Conservation (phyloP, 2,113 vertebrate species). For the Passer domesticus region DNA sequence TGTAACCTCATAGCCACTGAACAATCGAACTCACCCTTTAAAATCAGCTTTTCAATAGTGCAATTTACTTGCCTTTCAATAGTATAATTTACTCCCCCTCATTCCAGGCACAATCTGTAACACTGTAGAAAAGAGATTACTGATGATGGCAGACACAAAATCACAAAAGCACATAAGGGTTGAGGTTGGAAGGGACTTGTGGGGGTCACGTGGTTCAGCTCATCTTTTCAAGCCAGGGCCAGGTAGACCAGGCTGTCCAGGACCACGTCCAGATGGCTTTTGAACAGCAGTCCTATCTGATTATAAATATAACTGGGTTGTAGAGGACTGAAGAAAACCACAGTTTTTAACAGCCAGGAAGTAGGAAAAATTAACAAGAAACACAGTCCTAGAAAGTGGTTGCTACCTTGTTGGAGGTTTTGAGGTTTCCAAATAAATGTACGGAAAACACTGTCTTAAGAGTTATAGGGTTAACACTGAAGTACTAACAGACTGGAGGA, state of each 20-base stretch:
- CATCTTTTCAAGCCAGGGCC: background rate
- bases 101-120: background rate
- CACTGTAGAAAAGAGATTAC: background rate
- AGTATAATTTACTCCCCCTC: background rate
- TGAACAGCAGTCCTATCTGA: background rate
- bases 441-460: background rate
- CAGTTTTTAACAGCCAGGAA: background rate
- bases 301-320: background rate
- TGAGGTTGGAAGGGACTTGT: background rate
- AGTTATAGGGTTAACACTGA: background rate
- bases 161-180: background rate
- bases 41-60: background rate
- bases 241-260: background rate
- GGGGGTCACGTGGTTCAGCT: accelerated
- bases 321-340: background rate
- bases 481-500: background rate
- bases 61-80: background rate
- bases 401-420: background rate
- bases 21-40: background rate
- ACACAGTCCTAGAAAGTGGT: background rate
- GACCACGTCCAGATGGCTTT: background rate
- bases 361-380: background rate
- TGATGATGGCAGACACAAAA: background rate
- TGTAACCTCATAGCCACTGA: background rate
- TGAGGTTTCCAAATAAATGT: background rate